Evolutionary conservation across 2,113 vertebrate species (phyloP), one percentile per base, ranked within the genome.

Genomic region (Poeciliopsis retropinna): DNA sequence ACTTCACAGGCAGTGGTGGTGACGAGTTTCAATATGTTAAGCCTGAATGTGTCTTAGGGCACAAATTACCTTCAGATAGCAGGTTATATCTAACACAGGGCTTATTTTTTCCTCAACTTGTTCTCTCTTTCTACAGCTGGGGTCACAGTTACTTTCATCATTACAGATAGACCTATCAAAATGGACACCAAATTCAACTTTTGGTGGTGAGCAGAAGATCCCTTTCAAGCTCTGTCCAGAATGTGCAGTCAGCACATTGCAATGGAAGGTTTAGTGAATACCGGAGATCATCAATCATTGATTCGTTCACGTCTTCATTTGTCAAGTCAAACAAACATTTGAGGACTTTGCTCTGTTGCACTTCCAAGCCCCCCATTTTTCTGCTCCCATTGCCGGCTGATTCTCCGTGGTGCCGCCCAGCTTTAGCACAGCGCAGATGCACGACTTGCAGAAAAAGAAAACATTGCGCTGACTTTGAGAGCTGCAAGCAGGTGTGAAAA

Each of bases 401-500:
- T 89, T 88, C 81, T 85, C 76, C 78, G 37, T 29, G 80, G 83
- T 75, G 72, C 76, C 80, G 75, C 87, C 88, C 83, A 75, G 65
- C 74, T 83, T 81, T 1, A 61, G 70, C 81, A 63, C 11, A 47
- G 70, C 57, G 72, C 83, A 85, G 84, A 88, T 87, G 85, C 82
- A 64, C 70, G 64, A 70, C 76, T 69, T 34, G n/a, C 34, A 61
- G 51, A 60, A 27, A 39, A 75, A 60, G 5, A 80, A 29, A 60
- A 57, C 31, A 62, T 72, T 70, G 64, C 64, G 73, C 17, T 15
- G 44, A 30, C 44, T 70, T 62, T 73, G 57, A 79, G 77, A 73
- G 67, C 37, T 60, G 54, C 66, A 75, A 88, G 90, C 92, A 93
- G 91, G 93, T 94, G 94, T 91, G 73, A 91, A 91, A 90, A 91